Percentiles rank a stretch among this genome's conserved stretches.
Evolutionary conservation across 2,888 invertebrate species (phyloP).

Genomic region (Limenitis camilla): DNA sequence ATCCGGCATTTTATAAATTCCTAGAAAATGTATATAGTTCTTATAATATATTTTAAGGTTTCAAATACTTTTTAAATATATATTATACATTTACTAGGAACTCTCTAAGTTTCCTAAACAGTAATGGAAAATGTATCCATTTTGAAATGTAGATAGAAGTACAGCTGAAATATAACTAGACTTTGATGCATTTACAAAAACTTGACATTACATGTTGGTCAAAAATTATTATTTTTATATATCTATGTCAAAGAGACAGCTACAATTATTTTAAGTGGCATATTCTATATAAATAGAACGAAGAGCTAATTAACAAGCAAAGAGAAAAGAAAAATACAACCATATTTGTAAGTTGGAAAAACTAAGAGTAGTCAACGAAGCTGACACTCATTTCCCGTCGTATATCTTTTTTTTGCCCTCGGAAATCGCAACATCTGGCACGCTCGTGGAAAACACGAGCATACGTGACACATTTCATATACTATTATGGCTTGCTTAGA

Average conservation of each 20-base stretch:
- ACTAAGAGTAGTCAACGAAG: slow-evolving; percentile 48
- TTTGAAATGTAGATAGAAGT: too few relatives aligned
- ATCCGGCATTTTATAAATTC: too few relatives aligned
- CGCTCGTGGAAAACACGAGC: slow-evolving; percentile 34
- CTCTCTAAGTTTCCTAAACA: too few relatives aligned
- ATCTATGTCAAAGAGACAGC: neutral
- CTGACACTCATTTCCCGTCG: slow-evolving; percentile 64
- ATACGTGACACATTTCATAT: slow-evolving; percentile 10
- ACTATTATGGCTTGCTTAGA: slow-evolving; percentile 11
- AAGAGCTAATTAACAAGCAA: slow-evolving; percentile 21
- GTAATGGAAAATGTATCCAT: too few relatives aligned
- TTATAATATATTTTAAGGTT: too few relatives aligned
- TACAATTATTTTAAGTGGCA: too few relatives aligned
- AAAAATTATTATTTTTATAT: slow-evolving; percentile 8
- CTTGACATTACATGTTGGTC: slow-evolving; percentile 1
- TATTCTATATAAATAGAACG: slow-evolving; percentile 15
- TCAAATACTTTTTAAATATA: too few relatives aligned
- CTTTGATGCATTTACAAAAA: neutral
- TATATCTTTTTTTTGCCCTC: slow-evolving; percentile 58
- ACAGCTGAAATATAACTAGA: too few relatives aligned
- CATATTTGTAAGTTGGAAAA: slow-evolving; percentile 39
- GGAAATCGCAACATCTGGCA: slow-evolving; percentile 66
- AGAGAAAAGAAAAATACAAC: slow-evolving; percentile 26
- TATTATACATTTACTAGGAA: too few relatives aligned
- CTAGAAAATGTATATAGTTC: too few relatives aligned